A percentile compares a stretch with the other conserved stretches of the same genome.
Evolutionary conservation across 2,797 vertebrate genomes (phyloP).

Genomic region (Danio tinwini): DNA sequence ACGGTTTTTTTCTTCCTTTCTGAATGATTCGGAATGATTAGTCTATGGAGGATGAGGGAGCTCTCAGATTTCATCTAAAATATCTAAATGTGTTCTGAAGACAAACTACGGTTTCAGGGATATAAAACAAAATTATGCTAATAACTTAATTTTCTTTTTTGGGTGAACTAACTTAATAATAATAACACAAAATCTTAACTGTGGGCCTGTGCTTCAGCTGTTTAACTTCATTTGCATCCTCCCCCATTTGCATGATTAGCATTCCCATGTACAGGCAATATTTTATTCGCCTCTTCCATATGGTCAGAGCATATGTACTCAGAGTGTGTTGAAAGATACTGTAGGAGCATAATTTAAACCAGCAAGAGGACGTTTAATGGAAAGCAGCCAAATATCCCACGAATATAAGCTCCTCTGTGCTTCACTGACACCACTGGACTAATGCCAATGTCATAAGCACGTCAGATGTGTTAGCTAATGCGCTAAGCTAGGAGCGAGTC

Average conservation of each 20-base stretch:
- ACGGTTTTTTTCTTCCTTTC: too few relatives aligned
- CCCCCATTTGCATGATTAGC: neutral
- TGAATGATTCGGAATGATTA: too few relatives aligned
- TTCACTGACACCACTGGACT: constrained; percentile 15
- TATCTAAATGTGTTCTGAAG: too few relatives aligned
- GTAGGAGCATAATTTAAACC: constrained; percentile 29
- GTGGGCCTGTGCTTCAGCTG: neutral
- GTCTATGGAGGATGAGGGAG: too few relatives aligned
- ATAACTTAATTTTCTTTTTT: too few relatives aligned
- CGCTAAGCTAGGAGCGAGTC: neutral
- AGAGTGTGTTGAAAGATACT: constrained; percentile 23
- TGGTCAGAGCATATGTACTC: constrained; percentile 20
- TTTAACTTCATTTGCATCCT: neutral
- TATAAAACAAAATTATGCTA: too few relatives aligned
- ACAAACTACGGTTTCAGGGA: too few relatives aligned
- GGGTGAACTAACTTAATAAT: too few relatives aligned
- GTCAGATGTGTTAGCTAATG: constrained; percentile 8
- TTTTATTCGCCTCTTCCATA: neutral
- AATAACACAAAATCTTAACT: neutral
- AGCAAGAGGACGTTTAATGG: constrained; percentile 18
- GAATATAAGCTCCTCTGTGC: neutral
- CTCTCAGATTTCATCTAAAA: too few relatives aligned
- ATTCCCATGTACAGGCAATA: constrained; percentile 10
- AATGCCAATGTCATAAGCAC: constrained; percentile 15
- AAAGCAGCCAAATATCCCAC: constrained; percentile 18